These are phyloP conservation scores for Kryphioiulus occultus DNA, from an alignment of 2,888 invertebrate genomes.

Conservation along the genomic window DNA sequence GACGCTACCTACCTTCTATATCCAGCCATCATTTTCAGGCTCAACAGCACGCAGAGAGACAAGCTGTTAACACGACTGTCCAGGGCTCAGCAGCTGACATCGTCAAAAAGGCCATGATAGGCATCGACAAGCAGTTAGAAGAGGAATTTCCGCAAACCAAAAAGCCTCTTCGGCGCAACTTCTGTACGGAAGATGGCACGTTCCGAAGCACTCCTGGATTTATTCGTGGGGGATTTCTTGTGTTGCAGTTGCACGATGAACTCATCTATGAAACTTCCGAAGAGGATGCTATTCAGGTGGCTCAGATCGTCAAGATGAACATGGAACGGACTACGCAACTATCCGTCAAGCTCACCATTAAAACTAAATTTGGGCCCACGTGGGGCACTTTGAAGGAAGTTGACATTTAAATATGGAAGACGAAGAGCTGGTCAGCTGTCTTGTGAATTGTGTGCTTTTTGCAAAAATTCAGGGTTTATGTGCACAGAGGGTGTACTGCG, in stretches of 20 bases:
- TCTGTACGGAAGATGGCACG: not conserved
- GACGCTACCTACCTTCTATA: constrained; percentile 80
- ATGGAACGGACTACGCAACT: constrained; percentile 83
- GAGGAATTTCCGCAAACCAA: constrained; percentile 62
- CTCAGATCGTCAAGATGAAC: constrained; percentile 72
- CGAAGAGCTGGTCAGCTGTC: not conserved
- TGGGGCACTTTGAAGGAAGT: constrained; percentile 72
- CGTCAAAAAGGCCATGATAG: constrained; percentile 87
- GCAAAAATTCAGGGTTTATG: too few relatives aligned
- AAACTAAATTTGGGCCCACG: constrained; percentile 78
- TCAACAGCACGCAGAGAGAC: constrained; percentile 86
- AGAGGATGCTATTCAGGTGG: constrained; percentile 68
- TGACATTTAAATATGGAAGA: not conserved
- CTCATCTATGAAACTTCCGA: constrained; percentile 81
- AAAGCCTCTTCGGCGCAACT: constrained; percentile 56
- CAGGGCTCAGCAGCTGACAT: constrained; percentile 98
- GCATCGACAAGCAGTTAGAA: constrained; percentile 71
- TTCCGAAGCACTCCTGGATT: not conserved
- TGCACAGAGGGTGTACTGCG: too few relatives aligned
- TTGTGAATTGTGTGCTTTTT: not conserved
- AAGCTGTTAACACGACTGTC: constrained; percentile 93
- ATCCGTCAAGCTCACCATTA: constrained; percentile 84
- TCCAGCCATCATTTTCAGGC: constrained; percentile 69
- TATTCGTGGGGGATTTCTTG: constrained; percentile 60
- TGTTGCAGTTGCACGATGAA: constrained; percentile 96